A percentile compares a stretch with the other conserved stretches of the same genome.
Conservation (phyloP, 2,113 vertebrate species). For the Chlorodrepanis virens region DNA sequence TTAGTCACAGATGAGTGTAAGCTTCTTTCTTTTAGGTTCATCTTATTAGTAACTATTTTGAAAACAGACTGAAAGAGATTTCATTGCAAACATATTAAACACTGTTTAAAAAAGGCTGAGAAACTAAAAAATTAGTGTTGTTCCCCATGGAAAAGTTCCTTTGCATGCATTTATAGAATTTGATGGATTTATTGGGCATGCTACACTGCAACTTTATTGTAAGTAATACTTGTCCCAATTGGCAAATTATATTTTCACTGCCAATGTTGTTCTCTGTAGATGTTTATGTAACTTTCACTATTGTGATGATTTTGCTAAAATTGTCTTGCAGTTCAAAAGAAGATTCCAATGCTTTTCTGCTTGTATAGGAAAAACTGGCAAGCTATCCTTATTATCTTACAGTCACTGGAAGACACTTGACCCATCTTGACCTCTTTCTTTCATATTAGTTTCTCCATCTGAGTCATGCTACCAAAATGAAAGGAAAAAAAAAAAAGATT, state of each 20-base stretch:
- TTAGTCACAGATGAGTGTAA: neutral
- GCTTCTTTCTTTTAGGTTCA: neutral
- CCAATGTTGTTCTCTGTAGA: neutral
- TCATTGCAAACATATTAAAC: neutral
- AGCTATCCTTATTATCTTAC: neutral
- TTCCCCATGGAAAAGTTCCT: neutral
- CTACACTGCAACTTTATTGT: neutral
- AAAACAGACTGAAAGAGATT: neutral
- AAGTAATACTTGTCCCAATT: conserved; percentile 7
- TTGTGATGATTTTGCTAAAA: neutral
- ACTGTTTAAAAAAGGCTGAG: neutral
- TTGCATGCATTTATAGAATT: neutral
- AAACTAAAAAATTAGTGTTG: neutral
- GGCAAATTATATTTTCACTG: neutral
- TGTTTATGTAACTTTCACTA: neutral
- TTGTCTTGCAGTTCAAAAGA: neutral
- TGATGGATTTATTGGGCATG: neutral
- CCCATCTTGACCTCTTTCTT: neutral
- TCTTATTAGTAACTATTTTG: neutral
- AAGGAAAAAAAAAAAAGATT: neutral
- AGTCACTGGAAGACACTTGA: neutral
- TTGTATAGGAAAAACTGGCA: neutral
- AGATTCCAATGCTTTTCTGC: neutral
- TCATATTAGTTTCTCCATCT: neutral
- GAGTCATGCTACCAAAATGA: neutral